phyloP scores from a whole-genome alignment of 2,797 vertebrate genomes.

The Eurystomus glaucurus region DNA sequence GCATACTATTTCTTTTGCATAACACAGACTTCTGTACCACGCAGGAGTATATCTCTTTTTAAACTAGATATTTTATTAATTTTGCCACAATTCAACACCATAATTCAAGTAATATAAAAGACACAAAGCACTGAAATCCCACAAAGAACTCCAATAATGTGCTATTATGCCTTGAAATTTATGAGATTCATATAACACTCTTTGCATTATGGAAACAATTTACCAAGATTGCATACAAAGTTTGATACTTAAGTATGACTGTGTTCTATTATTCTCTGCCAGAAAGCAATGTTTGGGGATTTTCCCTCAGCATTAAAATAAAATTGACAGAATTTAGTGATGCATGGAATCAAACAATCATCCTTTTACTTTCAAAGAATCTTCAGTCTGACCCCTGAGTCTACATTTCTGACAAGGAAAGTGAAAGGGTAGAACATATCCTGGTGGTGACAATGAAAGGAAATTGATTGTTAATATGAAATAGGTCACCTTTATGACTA shows the following conservation, averaged over 20 bases:
- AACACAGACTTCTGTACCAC: background rate
- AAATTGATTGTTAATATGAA: conserved; percentile 51
- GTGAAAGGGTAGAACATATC: background rate
- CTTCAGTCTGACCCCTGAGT: background rate
- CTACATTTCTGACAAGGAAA: conserved; percentile 22
- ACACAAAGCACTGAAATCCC: background rate
- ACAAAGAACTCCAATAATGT: background rate
- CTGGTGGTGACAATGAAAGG: background rate
- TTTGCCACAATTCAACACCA: background rate
- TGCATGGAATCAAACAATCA: background rate
- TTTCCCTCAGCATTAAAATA: conserved; percentile 51
- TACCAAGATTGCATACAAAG: conserved; percentile 1
- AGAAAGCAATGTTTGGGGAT: background rate
- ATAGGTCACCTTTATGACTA: conserved; percentile 52
- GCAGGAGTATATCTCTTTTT: background rate
- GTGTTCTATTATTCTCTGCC: background rate
- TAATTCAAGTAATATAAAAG: conserved; percentile 3
- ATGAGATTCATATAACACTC: background rate
- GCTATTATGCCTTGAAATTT: background rate
- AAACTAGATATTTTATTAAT: background rate
- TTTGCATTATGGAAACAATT: conserved; percentile 27
- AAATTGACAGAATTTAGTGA: conserved; percentile 32
- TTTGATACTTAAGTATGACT: background rate
- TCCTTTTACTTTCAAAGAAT: background rate
- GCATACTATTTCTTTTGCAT: conserved; percentile 4